Percentiles rank a stretch among this genome's conserved stretches.
phyloP scores from a whole-genome alignment of 2,113 vertebrate species.

The Callopanchax toddi region DNA sequence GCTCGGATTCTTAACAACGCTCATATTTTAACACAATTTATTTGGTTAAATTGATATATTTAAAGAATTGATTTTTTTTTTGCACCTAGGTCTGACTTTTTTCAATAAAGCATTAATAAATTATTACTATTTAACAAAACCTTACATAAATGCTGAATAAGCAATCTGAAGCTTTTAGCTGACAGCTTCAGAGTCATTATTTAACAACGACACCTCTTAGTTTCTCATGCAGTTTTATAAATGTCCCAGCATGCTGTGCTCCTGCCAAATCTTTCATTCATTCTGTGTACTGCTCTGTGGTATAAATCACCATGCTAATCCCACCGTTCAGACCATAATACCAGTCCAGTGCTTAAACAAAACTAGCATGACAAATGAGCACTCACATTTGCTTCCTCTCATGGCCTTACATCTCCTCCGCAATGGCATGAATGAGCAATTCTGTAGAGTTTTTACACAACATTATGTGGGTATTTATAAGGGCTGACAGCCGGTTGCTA shows the following conservation, averaged over 20 bases:
- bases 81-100: too few relatives aligned
- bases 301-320: conserved; percentile 30
- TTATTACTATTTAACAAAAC: too few relatives aligned
- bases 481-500: not conserved
- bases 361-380: conserved; percentile 40
- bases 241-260: not conserved
- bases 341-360: conserved; percentile 24
- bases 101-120: too few relatives aligned
- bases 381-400: conserved; percentile 14
- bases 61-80: too few relatives aligned
- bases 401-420: conserved; percentile 24
- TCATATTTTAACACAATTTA: too few relatives aligned
- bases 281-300: conserved; percentile 1
- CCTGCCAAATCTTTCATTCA: not conserved
- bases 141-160: too few relatives aligned
- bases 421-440: conserved; percentile 22
- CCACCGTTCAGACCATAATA: conserved; percentile 31
- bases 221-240: not conserved
- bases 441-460: conserved; percentile 4
- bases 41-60: too few relatives aligned
- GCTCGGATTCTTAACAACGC: too few relatives aligned
- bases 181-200: not conserved
- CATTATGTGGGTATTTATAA: conserved; percentile 6
- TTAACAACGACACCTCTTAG: not conserved
- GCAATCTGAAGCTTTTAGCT: not conserved